Conservation (phyloP, 2,797 vertebrate species). For the Gymnopithys bicolor region DNA sequence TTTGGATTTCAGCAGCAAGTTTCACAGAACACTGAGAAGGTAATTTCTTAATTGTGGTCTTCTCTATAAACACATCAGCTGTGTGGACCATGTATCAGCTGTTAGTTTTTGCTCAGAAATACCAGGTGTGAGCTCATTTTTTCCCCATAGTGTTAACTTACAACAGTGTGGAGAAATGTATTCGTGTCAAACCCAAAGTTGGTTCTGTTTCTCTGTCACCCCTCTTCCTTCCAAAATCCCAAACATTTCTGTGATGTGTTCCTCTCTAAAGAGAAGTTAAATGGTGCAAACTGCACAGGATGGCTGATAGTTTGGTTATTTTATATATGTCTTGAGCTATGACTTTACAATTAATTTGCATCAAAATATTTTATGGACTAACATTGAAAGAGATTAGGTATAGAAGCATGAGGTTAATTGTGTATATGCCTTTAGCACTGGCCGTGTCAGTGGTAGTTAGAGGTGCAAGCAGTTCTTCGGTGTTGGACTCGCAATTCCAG, state of each 20-base stretch:
- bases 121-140: neutral
- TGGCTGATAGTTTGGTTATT: neutral
- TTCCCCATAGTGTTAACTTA: neutral
- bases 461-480: neutral
- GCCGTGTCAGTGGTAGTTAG: neutral
- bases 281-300: neutral
- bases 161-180: neutral
- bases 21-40: neutral
- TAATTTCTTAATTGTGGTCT: neutral
- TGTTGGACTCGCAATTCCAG: neutral
- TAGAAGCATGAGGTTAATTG: neutral
- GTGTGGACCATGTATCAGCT: neutral
- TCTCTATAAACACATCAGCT: neutral
- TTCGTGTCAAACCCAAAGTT: neutral
- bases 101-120: neutral
- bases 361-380: neutral
- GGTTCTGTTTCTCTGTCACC: neutral
- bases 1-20: neutral
- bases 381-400: neutral
- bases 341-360: neutral
- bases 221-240: accelerated
- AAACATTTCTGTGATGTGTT: neutral
- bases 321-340: neutral
- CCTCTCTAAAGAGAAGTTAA: neutral
- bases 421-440: neutral